Percentiles rank a stretch among this genome's conserved stretches.
Conservation (phyloP, 2,113 vertebrate species). For the Acrocephalus arundinaceus region DNA sequence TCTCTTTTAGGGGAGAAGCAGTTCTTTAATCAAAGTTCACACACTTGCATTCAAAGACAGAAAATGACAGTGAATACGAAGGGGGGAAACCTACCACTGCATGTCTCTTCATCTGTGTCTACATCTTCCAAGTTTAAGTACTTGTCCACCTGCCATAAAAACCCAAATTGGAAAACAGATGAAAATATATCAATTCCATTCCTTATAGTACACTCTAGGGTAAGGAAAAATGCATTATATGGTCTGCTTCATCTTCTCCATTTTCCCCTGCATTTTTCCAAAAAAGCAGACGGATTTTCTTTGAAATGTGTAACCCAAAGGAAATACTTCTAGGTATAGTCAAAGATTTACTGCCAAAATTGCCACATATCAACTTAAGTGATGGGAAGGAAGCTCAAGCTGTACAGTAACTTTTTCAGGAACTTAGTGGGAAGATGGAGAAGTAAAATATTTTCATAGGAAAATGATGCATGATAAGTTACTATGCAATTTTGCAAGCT, state of each 20-base stretch:
- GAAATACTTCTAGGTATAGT: neutral
- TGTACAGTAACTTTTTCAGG: neutral
- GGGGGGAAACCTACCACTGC: conserved; percentile 41
- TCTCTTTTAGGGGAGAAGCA: neutral
- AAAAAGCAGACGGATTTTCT: neutral
- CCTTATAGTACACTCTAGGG: neutral
- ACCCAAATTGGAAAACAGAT: neutral
- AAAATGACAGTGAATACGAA: neutral
- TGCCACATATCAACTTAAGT: neutral
- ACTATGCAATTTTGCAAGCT: neutral
- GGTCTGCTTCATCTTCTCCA: neutral
- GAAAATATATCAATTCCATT: neutral
- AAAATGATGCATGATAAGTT: neutral
- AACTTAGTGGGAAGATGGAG: neutral
- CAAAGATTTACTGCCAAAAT: neutral
- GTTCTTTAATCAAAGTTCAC: neutral
- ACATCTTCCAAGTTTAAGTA: conserved; percentile 60
- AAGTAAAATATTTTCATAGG: neutral
- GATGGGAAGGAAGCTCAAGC: neutral
- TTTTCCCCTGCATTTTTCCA: neutral
- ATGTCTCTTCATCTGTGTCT: conserved; percentile 28
- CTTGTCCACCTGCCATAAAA: conserved; percentile 64
- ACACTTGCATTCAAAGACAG: neutral
- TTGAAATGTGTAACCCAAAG: neutral
- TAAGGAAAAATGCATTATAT: neutral